These are phyloP conservation scores for Caradrina clavipalpis DNA, from an alignment of 2,888 invertebrate species.

Conservation along the genomic window DNA sequence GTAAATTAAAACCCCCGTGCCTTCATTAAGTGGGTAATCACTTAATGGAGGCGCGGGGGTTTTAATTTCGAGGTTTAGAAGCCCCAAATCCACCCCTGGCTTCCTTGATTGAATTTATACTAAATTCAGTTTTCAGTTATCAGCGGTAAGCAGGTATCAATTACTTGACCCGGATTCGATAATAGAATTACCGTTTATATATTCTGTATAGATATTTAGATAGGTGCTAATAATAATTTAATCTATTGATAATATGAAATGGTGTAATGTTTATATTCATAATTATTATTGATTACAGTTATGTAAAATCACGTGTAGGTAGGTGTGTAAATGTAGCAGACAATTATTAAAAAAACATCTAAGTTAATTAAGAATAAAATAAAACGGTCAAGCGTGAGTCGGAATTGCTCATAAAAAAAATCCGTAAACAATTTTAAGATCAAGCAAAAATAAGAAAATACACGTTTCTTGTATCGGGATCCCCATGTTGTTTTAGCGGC, in stretches of 20 bases:
- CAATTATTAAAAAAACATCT: neutral
- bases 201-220: neutral
- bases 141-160: neutral
- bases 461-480: too few species aligned
- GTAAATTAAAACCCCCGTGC: too few species aligned
- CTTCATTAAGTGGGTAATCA: too few species aligned
- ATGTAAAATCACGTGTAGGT: slow-evolving; percentile 19
- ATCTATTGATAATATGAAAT: slow-evolving; percentile 19
- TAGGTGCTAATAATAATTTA: slow-evolving; percentile 1
- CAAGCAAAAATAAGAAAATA: too few species aligned
- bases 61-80: slow-evolving; percentile 1
- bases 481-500: too few species aligned
- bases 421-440: too few species aligned
- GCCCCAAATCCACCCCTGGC: neutral
- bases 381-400: too few species aligned
- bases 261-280: slow-evolving; percentile 10
- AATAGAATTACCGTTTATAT: slow-evolving; percentile 17
- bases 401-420: too few species aligned
- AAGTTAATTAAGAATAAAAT: neutral
- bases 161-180: slow-evolving; percentile 54
- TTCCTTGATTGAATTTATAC: neutral
- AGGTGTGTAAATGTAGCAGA: neutral
- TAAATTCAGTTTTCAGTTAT: neutral
- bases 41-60: neutral
- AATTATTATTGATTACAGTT: slow-evolving; percentile 2